Evolutionary conservation across 2,888 invertebrate genomes (phyloP).

Genomic region (Thelaira solivaga): DNA sequence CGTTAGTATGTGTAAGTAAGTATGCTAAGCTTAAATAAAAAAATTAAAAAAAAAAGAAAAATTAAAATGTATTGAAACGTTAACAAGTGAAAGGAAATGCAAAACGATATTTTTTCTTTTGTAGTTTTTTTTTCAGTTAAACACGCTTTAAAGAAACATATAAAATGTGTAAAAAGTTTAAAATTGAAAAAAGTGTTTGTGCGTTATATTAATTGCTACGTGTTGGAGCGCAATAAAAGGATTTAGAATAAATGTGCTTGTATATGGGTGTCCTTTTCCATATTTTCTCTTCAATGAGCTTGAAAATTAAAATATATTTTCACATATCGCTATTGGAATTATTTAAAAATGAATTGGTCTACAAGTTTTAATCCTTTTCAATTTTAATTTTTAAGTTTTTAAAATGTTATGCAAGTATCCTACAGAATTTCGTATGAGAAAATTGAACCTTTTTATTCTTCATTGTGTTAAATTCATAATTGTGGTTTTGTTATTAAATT

Average conservation of each 20-base stretch:
- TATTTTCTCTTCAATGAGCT: conserved; percentile 47
- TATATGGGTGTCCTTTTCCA: neutral
- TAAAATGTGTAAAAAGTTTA: conserved; percentile 11
- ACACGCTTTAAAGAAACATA: neutral
- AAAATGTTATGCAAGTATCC: too few relatives aligned
- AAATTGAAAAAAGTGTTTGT: neutral
- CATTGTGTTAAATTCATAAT: too few relatives aligned
- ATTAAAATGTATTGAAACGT: conserved; percentile 44
- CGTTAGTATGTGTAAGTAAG: too few relatives aligned
- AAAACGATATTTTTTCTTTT: conserved; percentile 13
- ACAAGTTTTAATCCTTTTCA: too few relatives aligned
- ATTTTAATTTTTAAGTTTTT: too few relatives aligned
- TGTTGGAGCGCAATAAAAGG: conserved; percentile 64
- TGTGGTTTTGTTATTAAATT: too few relatives aligned
- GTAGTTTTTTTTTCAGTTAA: neutral
- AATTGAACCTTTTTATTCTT: too few relatives aligned
- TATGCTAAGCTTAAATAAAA: neutral
- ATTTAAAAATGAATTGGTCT: too few relatives aligned
- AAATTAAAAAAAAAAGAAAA: conserved; percentile 9
- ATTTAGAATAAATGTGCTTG: conserved; percentile 46
- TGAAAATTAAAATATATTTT: conserved; percentile 49
- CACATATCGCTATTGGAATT: too few relatives aligned
- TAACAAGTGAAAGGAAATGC: conserved; percentile 48
- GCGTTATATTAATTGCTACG: conserved; percentile 18
- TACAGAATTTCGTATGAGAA: too few relatives aligned